phyloP scores from a whole-genome alignment of 2,113 vertebrate species.

The Anoplopoma fimbria region DNA sequence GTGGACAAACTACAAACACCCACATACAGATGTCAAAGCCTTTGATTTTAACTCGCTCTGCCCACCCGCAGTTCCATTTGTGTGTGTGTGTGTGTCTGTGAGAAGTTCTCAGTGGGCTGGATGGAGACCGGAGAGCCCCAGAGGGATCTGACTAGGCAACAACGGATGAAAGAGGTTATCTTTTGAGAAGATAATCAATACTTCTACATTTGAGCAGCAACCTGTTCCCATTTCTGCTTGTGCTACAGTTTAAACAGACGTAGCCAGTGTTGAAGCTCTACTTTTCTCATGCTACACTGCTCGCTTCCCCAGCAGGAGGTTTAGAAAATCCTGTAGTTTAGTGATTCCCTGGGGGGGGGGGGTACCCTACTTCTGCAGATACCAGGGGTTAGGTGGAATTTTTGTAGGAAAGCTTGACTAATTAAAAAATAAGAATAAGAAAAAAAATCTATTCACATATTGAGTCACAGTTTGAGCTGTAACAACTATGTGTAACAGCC shows the following conservation, averaged over 20 bases:
- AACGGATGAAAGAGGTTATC: constrained; percentile 47
- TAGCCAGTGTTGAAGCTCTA: constrained; percentile 7
- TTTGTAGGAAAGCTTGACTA: not conserved
- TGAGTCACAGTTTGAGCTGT: not conserved
- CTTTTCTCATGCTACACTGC: not conserved
- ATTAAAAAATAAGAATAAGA: not conserved
- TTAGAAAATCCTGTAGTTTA: not conserved
- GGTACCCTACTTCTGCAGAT: not conserved
- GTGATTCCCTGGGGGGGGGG: not conserved
- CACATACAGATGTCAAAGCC: constrained; percentile 18
- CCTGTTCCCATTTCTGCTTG: constrained; percentile 11
- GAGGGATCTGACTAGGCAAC: constrained; percentile 45
- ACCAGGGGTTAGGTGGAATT: not conserved
- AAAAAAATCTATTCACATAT: not conserved
- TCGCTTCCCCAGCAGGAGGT: constrained; percentile 4
- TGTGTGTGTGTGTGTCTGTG: no score
- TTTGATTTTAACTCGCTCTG: constrained; percentile 13
- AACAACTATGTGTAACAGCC: not conserved
- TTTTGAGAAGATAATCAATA: constrained; percentile 65
- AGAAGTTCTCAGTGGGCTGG: constrained; percentile 20
- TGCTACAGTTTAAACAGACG: constrained; percentile 34
- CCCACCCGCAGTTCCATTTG: constrained; percentile 16
- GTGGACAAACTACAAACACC: constrained; percentile 2
- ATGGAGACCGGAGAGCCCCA: constrained; percentile 64
- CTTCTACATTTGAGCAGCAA: constrained; percentile 53